Percentiles rank a stretch among this genome's conserved stretches.
phyloP scores from a whole-genome alignment of 1,140 invertebrate genomes.

The Ridgeia piscesae region DNA sequence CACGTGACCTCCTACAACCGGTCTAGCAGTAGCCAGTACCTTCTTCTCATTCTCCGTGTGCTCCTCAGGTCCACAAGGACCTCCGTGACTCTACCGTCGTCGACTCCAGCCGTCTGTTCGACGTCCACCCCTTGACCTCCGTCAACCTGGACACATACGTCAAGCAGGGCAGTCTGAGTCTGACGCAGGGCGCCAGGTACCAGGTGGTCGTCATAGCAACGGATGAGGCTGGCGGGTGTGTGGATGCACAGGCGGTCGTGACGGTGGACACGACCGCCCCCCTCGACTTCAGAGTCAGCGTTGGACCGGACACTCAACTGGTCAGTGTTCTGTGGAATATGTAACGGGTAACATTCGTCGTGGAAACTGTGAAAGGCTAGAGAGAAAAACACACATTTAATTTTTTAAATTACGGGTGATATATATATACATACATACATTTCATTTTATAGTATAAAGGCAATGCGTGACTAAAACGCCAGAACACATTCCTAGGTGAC shows the following conservation, averaged over 20 bases:
- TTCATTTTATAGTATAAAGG: too few species aligned
- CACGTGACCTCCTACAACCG: not conserved
- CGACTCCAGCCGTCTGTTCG: not conserved
- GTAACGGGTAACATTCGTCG: too few species aligned
- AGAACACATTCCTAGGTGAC: too few species aligned
- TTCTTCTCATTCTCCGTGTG: not conserved
- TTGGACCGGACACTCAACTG: constrained; percentile 39
- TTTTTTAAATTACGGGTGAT: too few species aligned
- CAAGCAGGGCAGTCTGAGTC: not conserved
- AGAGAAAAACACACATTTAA: too few species aligned
- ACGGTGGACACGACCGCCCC: constrained; percentile 34
- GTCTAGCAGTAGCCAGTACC: not conserved
- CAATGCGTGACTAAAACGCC: too few species aligned
- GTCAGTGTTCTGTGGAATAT: constrained; percentile 32
- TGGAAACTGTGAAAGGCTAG: too few species aligned
- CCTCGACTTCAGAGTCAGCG: constrained; percentile 29
- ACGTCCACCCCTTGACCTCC: not conserved
- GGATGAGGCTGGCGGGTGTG: constrained; percentile 36
- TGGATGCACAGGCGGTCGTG: constrained; percentile 28
- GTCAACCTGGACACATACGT: not conserved
- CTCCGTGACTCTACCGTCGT: not conserved
- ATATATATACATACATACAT: too few species aligned
- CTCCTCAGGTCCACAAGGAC: not conserved
- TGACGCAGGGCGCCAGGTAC: not conserved
- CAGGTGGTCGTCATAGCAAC: constrained; percentile 28